A percentile compares a stretch with the other conserved stretches of the same genome.
These are phyloP conservation scores for Phalangium opilio DNA, from an alignment of 2,888 invertebrate species.

Conservation along the genomic window DNA sequence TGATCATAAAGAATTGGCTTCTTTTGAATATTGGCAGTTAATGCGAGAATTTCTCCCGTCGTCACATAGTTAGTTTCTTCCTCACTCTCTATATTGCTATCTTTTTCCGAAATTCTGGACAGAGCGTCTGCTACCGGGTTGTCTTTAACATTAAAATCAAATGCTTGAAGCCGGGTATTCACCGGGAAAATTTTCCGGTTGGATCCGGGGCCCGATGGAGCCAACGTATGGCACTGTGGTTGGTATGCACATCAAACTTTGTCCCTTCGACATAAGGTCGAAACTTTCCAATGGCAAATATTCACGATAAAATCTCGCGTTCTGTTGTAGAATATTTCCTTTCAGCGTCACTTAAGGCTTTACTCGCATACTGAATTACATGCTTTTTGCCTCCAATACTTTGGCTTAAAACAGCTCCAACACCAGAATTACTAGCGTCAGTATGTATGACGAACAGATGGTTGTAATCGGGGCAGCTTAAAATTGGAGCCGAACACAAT, in stretches of 20 bases:
- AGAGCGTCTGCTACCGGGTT: slow-evolving; percentile 32
- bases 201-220: slow-evolving; percentile 30
- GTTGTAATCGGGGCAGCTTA: slow-evolving; percentile 17
- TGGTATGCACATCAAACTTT: slow-evolving; percentile 29
- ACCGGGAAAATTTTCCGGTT: slow-evolving; percentile 31
- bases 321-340: slow-evolving; percentile 31
- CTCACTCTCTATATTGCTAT: background rate
- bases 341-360: background rate
- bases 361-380: slow-evolving; percentile 20
- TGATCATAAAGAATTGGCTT: too few relatives aligned
- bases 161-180: slow-evolving; percentile 31
- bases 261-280: slow-evolving; percentile 30
- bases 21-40: too few relatives aligned
- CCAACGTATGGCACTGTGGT: slow-evolving; percentile 36
- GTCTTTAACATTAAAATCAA: slow-evolving; percentile 26
- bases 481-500: slow-evolving; percentile 13
- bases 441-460: slow-evolving; percentile 20
- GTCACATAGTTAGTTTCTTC: too few relatives aligned
- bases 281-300: slow-evolving; percentile 30
- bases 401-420: slow-evolving; percentile 23
- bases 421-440: slow-evolving; percentile 22
- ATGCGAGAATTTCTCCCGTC: too few relatives aligned
- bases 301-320: slow-evolving; percentile 28
- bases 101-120: slow-evolving; percentile 22
- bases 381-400: slow-evolving; percentile 12